These are phyloP conservation scores for Eulemur rufifrons DNA, from an alignment of 2,113 vertebrate species.

Conservation along the genomic window DNA sequence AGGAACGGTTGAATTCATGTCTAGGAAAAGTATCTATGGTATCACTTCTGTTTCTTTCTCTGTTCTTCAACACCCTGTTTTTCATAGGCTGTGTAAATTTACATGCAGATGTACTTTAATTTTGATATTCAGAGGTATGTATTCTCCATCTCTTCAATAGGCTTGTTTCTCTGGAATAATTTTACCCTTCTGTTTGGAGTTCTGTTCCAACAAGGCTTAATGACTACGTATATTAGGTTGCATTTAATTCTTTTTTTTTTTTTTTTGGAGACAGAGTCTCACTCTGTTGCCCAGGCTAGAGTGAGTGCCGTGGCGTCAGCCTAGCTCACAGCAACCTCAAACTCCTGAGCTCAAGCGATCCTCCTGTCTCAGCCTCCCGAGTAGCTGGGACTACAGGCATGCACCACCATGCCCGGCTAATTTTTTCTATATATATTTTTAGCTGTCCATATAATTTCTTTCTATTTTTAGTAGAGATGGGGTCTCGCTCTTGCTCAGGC, in stretches of 20 bases:
- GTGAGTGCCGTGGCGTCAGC: too few relatives aligned
- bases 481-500: too few relatives aligned
- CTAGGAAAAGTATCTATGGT: neutral
- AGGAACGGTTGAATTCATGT: neutral
- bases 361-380: too few relatives aligned
- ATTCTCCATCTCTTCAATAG: neutral
- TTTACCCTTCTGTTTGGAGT: neutral
- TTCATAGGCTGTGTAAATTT: neutral
- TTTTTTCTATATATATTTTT: too few relatives aligned
- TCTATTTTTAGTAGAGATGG: too few relatives aligned
- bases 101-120: neutral
- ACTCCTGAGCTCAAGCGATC: too few relatives aligned
- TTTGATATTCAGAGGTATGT: neutral
- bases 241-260: constrained; percentile 1
- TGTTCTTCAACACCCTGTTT: neutral
- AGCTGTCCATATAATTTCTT: too few relatives aligned
- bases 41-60: neutral
- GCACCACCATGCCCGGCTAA: too few relatives aligned
- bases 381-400: too few relatives aligned
- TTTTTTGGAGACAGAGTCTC: too few relatives aligned
- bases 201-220: neutral
- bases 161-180: constrained; percentile 20
- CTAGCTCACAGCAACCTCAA: too few relatives aligned
- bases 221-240: neutral
- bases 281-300: too few relatives aligned